A percentile compares a stretch with the other conserved stretches of the same genome.
These are phyloP conservation scores for Rhinoderma darwinii DNA, from an alignment of 2,113 vertebrate genomes.

Conservation along the genomic window DNA sequence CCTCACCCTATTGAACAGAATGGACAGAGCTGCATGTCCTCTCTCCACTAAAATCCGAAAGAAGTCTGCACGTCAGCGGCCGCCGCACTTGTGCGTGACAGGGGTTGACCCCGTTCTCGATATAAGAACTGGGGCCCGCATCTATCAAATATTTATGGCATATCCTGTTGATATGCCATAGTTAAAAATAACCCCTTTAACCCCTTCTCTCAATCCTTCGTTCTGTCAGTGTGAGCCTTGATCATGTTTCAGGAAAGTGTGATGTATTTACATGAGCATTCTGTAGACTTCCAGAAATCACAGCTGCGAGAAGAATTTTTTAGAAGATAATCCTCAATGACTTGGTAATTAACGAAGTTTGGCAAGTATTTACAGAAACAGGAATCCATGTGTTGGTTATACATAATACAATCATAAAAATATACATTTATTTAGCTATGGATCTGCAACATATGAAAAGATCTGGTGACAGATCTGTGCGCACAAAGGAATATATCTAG, in stretches of 20 bases:
- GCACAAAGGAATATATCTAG: too few relatives aligned
- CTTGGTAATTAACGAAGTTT: neutral
- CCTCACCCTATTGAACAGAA: too few relatives aligned
- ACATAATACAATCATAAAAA: neutral
- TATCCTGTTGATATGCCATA: too few relatives aligned
- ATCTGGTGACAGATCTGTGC: too few relatives aligned
- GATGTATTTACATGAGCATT: neutral
- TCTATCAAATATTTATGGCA: too few relatives aligned
- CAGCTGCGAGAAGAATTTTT: slow-evolving; percentile 35
- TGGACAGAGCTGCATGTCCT: too few relatives aligned
- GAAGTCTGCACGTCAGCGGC: too few relatives aligned
- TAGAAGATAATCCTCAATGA: neutral
- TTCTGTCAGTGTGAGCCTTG: slow-evolving; percentile 2
- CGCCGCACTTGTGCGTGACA: too few relatives aligned
- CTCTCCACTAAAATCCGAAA: too few relatives aligned
- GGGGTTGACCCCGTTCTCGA: too few relatives aligned
- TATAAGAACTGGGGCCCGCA: too few relatives aligned
- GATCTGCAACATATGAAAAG: too few relatives aligned
- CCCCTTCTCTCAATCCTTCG: neutral
- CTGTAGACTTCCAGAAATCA: slow-evolving; percentile 20
- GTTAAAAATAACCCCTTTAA: neutral
- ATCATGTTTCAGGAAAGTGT: slow-evolving; percentile 35
- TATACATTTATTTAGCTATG: neutral
- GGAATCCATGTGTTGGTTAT: neutral
- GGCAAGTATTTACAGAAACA: neutral